Evolutionary conservation across 2,113 vertebrate species (phyloP).

Genomic region (Barbus barbus): DNA sequence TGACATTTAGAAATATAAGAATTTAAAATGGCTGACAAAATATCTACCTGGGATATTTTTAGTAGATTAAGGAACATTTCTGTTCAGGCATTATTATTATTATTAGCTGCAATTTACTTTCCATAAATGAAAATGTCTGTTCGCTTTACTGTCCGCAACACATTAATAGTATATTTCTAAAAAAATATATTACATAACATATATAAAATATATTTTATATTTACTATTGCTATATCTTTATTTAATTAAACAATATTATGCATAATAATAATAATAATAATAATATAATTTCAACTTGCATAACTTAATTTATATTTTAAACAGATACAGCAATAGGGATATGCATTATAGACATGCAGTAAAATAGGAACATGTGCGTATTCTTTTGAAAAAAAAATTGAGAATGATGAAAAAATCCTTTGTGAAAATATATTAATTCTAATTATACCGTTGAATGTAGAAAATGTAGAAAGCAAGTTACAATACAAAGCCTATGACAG

Average conservation of each 20-base stretch:
- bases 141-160: not conserved
- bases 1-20: not conserved
- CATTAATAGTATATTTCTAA: not conserved
- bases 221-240: no score
- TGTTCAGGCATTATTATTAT: not conserved
- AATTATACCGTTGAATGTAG: not conserved
- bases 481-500: conserved; percentile 63
- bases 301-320: no score
- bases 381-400: not conserved
- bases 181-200: no score
- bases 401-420: not conserved
- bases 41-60: not conserved
- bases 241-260: not conserved
- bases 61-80: not conserved
- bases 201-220: no score
- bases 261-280: not conserved
- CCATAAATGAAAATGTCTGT: not conserved
- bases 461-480: not conserved
- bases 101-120: not conserved
- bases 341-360: not conserved
- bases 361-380: not conserved
- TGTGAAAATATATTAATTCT: not conserved
- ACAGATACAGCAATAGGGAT: not conserved
- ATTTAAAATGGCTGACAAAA: not conserved
- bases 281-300: no score